Base-by-base conservation (phyloP, 2,888 invertebrate species). In the Pristionchus mayeri region DNA sequence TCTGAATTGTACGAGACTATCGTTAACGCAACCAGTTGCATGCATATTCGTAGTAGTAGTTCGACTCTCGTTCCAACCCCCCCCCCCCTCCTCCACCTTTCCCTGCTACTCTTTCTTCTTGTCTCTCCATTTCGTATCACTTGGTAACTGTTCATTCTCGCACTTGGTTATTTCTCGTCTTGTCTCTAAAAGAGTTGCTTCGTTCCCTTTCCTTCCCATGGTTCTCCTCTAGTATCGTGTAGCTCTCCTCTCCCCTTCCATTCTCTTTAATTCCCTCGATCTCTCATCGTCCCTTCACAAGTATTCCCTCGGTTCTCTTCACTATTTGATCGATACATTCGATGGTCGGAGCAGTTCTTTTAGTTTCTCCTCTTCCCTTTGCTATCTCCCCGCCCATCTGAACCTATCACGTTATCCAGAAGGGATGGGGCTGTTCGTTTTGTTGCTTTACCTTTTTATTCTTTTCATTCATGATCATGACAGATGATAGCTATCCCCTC, bases 161-260 rank as follows among this genome's bases (percentile, higher is more conserved):
- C 67, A 71, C 67, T 71, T 40, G 67, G n/a, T 71, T 71, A 40
- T 63, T 9, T 71, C 40, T 40, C 67, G 21, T 71, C 40, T 71
- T n/a, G 67, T 71, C 67, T 71, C 67, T 71, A 71, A 71, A 71
- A 71, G 37, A 40, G 67, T 71, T 71, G 67, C 40, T 71, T 71
- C 67, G 40, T 71, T 40, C 34, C 67, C 40, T 34, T 57, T 44
- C 44, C 40, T n/a, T 16, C 27, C 60, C 18, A 21, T 54, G 27
- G 34, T 63, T 34, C 60, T 63, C 18, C 30, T 63, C 40, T 71
- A 13, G 67, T 71, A 71, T 71, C 67, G 67, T 71, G 67, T 40
- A 37, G 18, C 24, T 71, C 67, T 71, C n/a, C 40, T 54, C 54
- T 54, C 16, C n/a, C 21, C 21, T n/a, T 71, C 6, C n/a, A 21